Evolutionary conservation across 2,888 invertebrate species (phyloP).

Genomic region (Torymus texanus): DNA sequence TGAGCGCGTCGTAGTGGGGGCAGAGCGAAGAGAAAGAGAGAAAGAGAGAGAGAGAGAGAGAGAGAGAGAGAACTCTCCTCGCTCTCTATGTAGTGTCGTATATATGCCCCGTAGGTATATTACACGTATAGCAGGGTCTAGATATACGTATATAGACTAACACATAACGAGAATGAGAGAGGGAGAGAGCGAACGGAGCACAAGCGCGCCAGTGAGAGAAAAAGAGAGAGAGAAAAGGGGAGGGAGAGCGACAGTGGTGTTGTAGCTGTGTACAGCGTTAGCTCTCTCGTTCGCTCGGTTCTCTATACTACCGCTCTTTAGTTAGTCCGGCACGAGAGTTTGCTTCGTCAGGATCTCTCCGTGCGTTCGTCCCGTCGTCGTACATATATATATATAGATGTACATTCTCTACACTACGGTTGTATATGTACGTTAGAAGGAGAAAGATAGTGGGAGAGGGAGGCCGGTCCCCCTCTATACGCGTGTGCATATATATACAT

Average conservation of each 20-base stretch:
- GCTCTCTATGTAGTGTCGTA: no score
- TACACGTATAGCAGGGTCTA: no score
- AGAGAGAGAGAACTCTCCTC: no score
- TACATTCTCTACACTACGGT: no score
- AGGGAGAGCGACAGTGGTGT: not conserved
- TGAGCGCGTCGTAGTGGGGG: not conserved
- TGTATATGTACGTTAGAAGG: not conserved
- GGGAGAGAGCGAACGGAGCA: no score
- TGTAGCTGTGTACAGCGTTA: not conserved
- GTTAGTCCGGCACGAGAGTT: slow-evolving; percentile 53
- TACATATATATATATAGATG: not conserved
- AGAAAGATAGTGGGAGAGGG: slow-evolving; percentile 12
- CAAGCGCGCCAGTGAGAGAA: not conserved
- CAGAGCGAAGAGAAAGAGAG: not conserved
- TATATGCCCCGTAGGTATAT: no score
- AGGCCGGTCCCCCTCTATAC: slow-evolving; percentile 24
- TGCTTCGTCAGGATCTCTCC: slow-evolving; percentile 10
- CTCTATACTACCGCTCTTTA: slow-evolving; percentile 35
- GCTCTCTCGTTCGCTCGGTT: slow-evolving; percentile 27
- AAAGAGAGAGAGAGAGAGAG: no score
- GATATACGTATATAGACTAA: no score
- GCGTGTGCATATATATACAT: not conserved
- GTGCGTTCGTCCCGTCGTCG: not conserved
- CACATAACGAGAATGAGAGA: not conserved
- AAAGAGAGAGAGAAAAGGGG: slow-evolving; percentile 14